Conservation (phyloP, 2,888 invertebrate genomes). For the Drosophila gaucha region DNA sequence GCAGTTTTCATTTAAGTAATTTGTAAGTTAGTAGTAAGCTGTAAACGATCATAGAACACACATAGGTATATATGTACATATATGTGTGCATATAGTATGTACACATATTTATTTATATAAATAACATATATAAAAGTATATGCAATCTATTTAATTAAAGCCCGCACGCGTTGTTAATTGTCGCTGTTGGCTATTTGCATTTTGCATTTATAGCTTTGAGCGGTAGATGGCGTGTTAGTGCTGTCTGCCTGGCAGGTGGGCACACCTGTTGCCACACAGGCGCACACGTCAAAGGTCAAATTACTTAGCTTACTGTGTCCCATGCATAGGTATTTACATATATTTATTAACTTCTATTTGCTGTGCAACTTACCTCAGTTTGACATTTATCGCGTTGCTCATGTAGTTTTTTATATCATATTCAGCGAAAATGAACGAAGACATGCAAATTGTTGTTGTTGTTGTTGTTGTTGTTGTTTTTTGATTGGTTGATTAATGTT, state of each 20-base stretch:
- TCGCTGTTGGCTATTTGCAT: slow-evolving; percentile 24
- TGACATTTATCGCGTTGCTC: slow-evolving; percentile 77
- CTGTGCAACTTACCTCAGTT: slow-evolving; percentile 78
- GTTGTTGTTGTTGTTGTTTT: slow-evolving; percentile 14
- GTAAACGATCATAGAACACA: too few species aligned
- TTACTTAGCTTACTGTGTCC: slow-evolving; percentile 36
- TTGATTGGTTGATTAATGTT: slow-evolving; percentile 11
- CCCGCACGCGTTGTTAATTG: slow-evolving; percentile 21
- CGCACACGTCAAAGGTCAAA: slow-evolving; percentile 58
- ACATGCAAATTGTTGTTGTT: slow-evolving; percentile 75
- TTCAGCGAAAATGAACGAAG: slow-evolving; percentile 74
- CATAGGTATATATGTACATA: too few species aligned
- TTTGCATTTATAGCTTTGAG: slow-evolving; percentile 14
- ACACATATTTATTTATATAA: neutral
- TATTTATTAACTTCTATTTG: slow-evolving; percentile 4
- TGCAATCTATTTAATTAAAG: slow-evolving; percentile 5
- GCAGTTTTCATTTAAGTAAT: too few species aligned
- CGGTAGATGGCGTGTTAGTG: slow-evolving; percentile 2
- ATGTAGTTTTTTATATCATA: slow-evolving; percentile 82
- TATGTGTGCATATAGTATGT: neutral
- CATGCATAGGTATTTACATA: slow-evolving; percentile 7
- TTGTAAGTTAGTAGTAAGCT: neutral
- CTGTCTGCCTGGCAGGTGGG: neutral
- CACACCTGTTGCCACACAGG: slow-evolving; percentile 66
- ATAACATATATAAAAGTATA: neutral